Percentiles rank a stretch among this genome's conserved stretches.
Conservation (phyloP, 2,113 vertebrate species). For the Pampusana beccarii region DNA sequence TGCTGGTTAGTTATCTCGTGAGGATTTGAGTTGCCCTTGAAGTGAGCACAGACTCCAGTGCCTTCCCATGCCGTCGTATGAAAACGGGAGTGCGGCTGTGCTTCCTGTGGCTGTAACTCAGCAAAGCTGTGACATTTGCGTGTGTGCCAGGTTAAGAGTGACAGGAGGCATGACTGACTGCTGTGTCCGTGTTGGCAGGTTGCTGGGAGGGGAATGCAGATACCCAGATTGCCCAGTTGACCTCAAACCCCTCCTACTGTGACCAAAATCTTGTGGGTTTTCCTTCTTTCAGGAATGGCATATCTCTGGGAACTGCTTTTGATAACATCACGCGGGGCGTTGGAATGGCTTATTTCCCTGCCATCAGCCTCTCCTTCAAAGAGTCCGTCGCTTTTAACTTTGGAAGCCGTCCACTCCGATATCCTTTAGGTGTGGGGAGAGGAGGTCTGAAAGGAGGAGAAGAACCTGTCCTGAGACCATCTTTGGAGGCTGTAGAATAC, state of each 20-base stretch:
- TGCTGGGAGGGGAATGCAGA: neutral
- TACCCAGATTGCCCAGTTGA: neutral
- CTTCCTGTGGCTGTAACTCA: neutral
- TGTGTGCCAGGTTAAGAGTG: neutral
- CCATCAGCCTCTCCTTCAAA: constrained; percentile 98
- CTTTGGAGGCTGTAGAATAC: neutral
- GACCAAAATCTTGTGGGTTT: neutral
- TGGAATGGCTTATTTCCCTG: constrained; percentile 95
- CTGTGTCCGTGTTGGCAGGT: accelerated
- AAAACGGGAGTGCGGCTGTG: neutral
- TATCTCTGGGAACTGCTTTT: constrained; percentile 92
- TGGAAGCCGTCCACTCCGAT: constrained; percentile 94
- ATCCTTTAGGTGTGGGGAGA: constrained; percentile 81
- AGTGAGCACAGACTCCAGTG: neutral
- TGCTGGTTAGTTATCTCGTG: neutral
- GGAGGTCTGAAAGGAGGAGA: neutral
- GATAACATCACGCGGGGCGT: constrained; percentile 89
- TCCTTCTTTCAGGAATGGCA: constrained; percentile 84
- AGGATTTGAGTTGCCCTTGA: neutral
- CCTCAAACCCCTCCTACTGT: neutral
- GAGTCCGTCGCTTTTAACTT: constrained; percentile 99
- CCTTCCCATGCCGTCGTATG: accelerated
- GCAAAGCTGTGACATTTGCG: neutral
- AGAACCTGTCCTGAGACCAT: neutral
- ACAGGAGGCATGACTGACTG: neutral